Conservation (phyloP, 2,888 invertebrate species). For the Eupithecia dodoneata region DNA sequence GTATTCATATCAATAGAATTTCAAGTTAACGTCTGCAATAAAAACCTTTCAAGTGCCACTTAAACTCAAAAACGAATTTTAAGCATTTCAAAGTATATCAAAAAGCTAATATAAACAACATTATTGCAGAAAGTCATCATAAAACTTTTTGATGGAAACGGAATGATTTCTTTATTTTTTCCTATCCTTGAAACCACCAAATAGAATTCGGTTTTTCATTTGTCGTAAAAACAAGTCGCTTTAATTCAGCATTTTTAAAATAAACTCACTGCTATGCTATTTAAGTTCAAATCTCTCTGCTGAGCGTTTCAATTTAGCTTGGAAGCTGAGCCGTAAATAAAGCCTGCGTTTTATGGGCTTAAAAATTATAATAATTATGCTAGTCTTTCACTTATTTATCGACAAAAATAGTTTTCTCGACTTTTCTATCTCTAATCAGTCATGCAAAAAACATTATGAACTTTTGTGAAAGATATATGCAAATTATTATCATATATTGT, state of each 20-base stretch:
- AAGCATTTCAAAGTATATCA: slow-evolving; percentile 15
- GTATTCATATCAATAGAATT: not conserved
- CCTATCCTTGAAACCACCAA: slow-evolving; percentile 23
- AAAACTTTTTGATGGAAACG: slow-evolving; percentile 18
- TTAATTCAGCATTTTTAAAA: slow-evolving; percentile 66
- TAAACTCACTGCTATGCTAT: slow-evolving; percentile 53
- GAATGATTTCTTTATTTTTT: slow-evolving; percentile 18
- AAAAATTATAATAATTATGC: slow-evolving; percentile 51
- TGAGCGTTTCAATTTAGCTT: slow-evolving; percentile 49
- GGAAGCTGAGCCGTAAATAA: slow-evolving; percentile 53
- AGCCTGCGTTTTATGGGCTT: slow-evolving; percentile 53
- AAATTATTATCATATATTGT: no score
- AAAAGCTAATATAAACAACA: slow-evolving; percentile 13
- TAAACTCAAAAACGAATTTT: not conserved
- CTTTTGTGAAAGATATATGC: not conserved
- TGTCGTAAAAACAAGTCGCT: slow-evolving; percentile 71
- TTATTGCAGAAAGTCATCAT: slow-evolving; percentile 10
- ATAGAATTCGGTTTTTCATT: slow-evolving; percentile 53
- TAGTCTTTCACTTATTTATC: not conserved
- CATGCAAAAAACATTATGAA: not conserved
- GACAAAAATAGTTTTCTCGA: not conserved
- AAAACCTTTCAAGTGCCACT: not conserved
- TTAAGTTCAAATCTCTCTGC: slow-evolving; percentile 46
- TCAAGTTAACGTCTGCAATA: not conserved
- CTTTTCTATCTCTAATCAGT: not conserved